A percentile compares a stretch with the other conserved stretches of the same genome.
Evolutionary conservation across 1,140 invertebrate species (phyloP).

Genomic region (Drosophila willistoni): DNA sequence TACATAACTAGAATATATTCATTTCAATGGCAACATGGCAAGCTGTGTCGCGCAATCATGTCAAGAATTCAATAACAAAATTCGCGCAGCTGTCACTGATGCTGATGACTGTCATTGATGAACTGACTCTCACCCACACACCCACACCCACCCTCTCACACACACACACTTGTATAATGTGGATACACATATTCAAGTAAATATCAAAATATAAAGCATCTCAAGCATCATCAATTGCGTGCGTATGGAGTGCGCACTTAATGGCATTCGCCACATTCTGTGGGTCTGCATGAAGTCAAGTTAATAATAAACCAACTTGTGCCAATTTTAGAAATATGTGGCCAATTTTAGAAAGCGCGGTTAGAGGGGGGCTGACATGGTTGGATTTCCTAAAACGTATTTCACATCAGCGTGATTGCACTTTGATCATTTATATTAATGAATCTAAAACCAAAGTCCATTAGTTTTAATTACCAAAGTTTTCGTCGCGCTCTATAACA

Average conservation of each 20-base stretch:
- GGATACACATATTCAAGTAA: neutral
- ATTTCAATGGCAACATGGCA: conserved; percentile 53
- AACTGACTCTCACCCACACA: conserved; percentile 58
- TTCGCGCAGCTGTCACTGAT: conserved; percentile 71
- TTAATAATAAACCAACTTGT: conserved; percentile 56
- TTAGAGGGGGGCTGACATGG: neutral
- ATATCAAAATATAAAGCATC: conserved; percentile 14
- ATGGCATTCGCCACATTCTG: conserved; percentile 41
- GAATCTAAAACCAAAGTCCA: conserved; percentile 49
- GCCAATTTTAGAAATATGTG: conserved; percentile 46
- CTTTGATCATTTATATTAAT: conserved; percentile 51
- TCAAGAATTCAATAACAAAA: conserved; percentile 80
- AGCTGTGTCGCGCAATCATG: conserved; percentile 76
- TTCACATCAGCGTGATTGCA: conserved; percentile 14
- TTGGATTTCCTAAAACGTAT: neutral
- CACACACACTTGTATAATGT: conserved; percentile 1
- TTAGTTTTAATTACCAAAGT: conserved; percentile 72
- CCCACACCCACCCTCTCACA: conserved; percentile 31
- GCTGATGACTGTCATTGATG: conserved; percentile 59
- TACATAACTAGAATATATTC: conserved; percentile 52
- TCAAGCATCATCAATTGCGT: conserved; percentile 37
- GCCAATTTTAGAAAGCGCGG: too few species aligned
- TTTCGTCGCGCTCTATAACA: conserved; percentile 51
- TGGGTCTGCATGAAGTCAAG: conserved; percentile 35
- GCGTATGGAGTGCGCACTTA: conserved; percentile 63